Evolutionary conservation across 2,113 vertebrate species (phyloP).

Genomic region (Psittacula cyanocephala): DNA sequence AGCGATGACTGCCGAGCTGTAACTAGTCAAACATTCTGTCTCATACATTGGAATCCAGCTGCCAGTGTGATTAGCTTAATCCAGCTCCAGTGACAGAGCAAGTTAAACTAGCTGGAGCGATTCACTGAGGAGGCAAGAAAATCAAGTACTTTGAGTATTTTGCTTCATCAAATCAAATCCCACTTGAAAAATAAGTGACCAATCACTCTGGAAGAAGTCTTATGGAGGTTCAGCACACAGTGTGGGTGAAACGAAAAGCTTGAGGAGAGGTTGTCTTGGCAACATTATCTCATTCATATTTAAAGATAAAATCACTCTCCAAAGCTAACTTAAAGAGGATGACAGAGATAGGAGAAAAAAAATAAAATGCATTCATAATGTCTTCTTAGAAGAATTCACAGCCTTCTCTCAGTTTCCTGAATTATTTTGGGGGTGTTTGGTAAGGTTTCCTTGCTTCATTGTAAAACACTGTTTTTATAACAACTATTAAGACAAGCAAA

Average conservation of each 20-base stretch:
- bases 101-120: background rate
- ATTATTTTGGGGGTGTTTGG: background rate
- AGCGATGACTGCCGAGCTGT: background rate
- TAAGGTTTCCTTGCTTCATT: background rate
- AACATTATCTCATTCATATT: conserved; percentile 28
- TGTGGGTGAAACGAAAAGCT: background rate
- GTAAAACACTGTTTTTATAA: background rate
- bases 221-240: background rate
- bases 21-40: background rate
- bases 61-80: background rate
- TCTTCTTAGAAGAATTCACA: background rate
- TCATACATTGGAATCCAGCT: background rate
- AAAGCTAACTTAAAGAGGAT: conserved; percentile 1
- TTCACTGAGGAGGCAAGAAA: background rate
- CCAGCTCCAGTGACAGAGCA: background rate
- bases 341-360: background rate
- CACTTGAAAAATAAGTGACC: background rate
- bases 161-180: background rate
- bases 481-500: background rate
- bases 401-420: conserved; percentile 1
- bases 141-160: background rate
- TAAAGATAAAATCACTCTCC: conserved; percentile 10
- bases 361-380: background rate
- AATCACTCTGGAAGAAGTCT: background rate
- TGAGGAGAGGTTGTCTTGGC: conserved; percentile 23